Conservation (phyloP, 2,797 vertebrate species). For the Buceros bicornis region DNA sequence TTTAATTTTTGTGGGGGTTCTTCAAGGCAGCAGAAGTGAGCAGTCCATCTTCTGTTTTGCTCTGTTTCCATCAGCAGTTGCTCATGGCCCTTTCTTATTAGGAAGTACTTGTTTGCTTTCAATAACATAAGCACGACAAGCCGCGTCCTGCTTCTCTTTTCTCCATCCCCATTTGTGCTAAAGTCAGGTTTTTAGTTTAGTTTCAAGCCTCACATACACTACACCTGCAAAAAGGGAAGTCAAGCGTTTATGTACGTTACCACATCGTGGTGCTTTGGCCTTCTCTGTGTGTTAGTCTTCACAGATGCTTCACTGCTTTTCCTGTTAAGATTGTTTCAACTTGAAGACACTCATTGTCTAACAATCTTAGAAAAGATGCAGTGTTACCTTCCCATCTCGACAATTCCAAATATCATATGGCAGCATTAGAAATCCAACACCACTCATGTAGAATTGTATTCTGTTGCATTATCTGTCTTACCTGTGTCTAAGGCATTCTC, state of each 20-base stretch:
- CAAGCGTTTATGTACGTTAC: neutral
- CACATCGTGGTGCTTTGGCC: neutral
- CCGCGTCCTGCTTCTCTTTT: neutral
- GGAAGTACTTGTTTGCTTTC: neutral
- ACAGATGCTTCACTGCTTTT: neutral
- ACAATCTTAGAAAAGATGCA: accelerated
- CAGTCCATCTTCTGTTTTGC: neutral
- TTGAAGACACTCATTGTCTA: neutral
- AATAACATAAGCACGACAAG: neutral
- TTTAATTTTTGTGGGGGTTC: neutral
- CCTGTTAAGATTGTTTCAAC: neutral
- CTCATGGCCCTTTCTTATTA: neutral
- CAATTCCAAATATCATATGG: neutral
- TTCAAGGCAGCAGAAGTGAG: neutral
- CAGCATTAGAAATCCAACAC: neutral
- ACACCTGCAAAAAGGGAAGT: neutral
- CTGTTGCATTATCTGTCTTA: neutral
- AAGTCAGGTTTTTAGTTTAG: neutral
- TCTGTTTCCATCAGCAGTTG: neutral
- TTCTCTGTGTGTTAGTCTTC: neutral
- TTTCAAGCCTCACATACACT: neutral
- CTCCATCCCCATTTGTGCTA: neutral
- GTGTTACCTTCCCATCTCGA: neutral
- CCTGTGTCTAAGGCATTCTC: neutral
- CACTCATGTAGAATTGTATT: neutral